phyloP scores from a whole-genome alignment of 2,888 invertebrate species.

The Andrena dorsata region DNA sequence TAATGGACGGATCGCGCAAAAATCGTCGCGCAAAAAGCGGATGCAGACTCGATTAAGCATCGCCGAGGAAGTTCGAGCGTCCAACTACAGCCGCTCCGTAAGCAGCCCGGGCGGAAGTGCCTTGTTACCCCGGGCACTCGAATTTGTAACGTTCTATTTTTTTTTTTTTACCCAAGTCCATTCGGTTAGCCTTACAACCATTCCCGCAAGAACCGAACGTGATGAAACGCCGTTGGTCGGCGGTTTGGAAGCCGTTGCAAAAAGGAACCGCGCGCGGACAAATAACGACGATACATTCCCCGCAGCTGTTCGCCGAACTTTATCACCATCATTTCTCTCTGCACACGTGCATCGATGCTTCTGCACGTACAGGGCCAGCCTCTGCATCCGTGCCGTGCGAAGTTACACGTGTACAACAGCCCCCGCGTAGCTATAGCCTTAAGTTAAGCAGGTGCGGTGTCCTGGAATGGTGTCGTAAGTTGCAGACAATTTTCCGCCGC shows the following conservation, averaged over 20 bases:
- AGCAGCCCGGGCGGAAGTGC: constrained; percentile 20
- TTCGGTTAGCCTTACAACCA: constrained; percentile 52
- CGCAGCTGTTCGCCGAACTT: constrained; percentile 79
- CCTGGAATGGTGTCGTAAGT: constrained; percentile 29
- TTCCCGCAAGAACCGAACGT: constrained; percentile 54
- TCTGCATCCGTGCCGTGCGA: neutral
- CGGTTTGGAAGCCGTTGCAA: constrained; percentile 38
- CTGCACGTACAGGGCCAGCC: neutral
- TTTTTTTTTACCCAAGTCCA: constrained; percentile 42
- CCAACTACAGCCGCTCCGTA: constrained; percentile 6
- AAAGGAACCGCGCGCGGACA: constrained; percentile 71
- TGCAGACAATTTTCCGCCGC: constrained; percentile 28
- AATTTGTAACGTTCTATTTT: constrained; percentile 31
- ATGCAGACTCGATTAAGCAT: constrained; percentile 25
- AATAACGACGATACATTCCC: constrained; percentile 80
- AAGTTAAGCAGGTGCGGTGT: constrained; percentile 24
- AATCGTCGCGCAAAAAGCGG: constrained; percentile 1
- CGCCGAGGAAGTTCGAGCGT: constrained; percentile 2
- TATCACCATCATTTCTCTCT: constrained; percentile 50
- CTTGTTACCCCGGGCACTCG: constrained; percentile 16
- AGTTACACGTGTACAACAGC: constrained; percentile 30
- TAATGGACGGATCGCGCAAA: neutral
- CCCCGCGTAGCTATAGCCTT: neutral
- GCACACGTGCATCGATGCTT: constrained; percentile 9
- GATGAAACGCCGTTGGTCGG: constrained; percentile 47